Evolutionary conservation across 2,797 vertebrate species (phyloP).

Genomic region (Lepus townsendii): DNA sequence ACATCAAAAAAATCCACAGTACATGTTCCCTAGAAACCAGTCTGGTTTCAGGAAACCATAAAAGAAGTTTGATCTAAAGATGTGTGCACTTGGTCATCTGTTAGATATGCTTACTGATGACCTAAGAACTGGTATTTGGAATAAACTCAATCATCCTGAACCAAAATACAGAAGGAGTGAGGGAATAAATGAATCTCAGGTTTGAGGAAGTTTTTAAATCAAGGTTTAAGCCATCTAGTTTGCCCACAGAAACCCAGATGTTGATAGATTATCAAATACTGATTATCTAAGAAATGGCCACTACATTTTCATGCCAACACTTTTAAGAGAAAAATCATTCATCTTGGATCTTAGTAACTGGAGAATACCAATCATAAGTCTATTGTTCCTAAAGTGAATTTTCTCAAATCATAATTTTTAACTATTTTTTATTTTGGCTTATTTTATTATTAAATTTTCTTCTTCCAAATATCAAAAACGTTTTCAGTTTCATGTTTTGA

Average conservation of each 20-base stretch:
- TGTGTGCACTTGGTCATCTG: neutral
- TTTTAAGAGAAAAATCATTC: slow-evolving; percentile 24
- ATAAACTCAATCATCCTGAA: neutral
- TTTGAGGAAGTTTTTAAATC: neutral
- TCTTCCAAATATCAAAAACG: slow-evolving; percentile 48
- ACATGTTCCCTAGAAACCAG: slow-evolving; percentile 45
- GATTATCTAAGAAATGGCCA: neutral
- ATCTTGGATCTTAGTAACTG: slow-evolving; percentile 21
- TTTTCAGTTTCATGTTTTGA: neutral
- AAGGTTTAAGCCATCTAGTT: neutral
- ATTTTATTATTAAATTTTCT: slow-evolving; percentile 41
- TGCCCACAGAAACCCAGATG: neutral
- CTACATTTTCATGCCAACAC: slow-evolving; percentile 7
- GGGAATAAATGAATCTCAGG: neutral
- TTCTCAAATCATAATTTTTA: slow-evolving; percentile 37
- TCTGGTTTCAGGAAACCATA: slow-evolving; percentile 51
- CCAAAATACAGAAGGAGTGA: neutral
- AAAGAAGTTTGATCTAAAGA: neutral
- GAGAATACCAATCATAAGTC: neutral
- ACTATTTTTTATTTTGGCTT: slow-evolving; percentile 32
- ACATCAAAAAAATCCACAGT: slow-evolving; percentile 47
- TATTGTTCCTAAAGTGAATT: neutral
- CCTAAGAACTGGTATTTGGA: neutral
- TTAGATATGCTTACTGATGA: neutral
- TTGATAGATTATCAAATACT: neutral